Percentiles rank a stretch among this genome's conserved stretches.
These are phyloP conservation scores for Odontamblyopus rebecca DNA, from an alignment of 2,797 vertebrate species.

Conservation along the genomic window DNA sequence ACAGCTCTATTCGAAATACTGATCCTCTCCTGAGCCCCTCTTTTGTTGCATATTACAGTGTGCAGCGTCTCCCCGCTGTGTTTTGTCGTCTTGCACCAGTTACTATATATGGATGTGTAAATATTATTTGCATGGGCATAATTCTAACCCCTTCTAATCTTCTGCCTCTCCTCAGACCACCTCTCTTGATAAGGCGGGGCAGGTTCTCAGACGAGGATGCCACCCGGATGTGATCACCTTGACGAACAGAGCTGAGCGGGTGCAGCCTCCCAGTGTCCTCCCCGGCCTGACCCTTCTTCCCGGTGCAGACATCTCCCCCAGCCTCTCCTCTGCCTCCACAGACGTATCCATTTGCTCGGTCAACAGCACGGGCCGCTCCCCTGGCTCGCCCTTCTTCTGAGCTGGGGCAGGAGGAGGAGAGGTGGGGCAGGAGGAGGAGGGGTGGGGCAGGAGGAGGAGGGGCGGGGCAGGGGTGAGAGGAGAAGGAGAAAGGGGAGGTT, in stretches of 20 bases:
- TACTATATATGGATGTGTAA: neutral
- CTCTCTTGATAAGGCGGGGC: slow-evolving; percentile 99
- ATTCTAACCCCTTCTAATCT: slow-evolving; percentile 7
- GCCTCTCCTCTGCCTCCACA: slow-evolving; percentile 69
- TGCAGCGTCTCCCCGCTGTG: neutral
- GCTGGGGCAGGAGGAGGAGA: slow-evolving; percentile 41
- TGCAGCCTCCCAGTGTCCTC: slow-evolving; percentile 81
- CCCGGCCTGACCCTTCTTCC: slow-evolving; percentile 77
- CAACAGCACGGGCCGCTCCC: slow-evolving; percentile 85
- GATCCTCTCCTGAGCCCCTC: neutral
- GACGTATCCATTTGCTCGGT: slow-evolving; percentile 86
- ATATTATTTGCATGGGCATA: neutral
- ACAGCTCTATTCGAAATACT: no score
- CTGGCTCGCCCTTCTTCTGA: slow-evolving; percentile 89
- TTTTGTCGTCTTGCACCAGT: neutral
- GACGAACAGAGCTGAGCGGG: slow-evolving; percentile 80
- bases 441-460: slow-evolving; percentile 13
- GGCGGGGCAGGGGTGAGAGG: slow-evolving; percentile 3
- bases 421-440: slow-evolving; percentile 1
- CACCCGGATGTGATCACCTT: slow-evolving; percentile 95
- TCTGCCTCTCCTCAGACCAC: slow-evolving; percentile 83
- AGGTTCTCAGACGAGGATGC: slow-evolving; percentile 99
- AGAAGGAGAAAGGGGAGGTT: slow-evolving; percentile 20
- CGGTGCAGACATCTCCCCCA: slow-evolving; percentile 45
- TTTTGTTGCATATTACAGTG: slow-evolving; percentile 18